These are phyloP conservation scores for Petrocephalus sullivani DNA, from an alignment of 2,797 vertebrate genomes.

Conservation along the genomic window DNA sequence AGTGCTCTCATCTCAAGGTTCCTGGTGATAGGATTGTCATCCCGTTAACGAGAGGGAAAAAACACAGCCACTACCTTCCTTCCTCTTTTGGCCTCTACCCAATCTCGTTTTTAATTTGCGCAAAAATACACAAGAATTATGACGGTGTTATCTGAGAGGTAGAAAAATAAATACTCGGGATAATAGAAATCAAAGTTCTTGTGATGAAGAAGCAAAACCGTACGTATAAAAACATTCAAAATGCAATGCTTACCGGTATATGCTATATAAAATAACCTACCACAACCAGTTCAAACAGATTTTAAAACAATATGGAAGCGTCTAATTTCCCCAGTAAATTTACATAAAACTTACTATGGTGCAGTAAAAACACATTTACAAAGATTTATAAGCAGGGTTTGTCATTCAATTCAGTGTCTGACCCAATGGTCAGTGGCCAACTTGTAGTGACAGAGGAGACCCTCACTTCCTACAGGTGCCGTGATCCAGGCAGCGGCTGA, in stretches of 20 bases:
- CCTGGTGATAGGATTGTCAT: conserved; percentile 44
- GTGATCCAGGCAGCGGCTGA: conserved; percentile 74
- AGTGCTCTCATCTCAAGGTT: conserved; percentile 40
- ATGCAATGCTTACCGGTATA: not conserved
- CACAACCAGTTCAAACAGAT: not conserved
- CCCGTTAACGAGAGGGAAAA: conserved; percentile 39
- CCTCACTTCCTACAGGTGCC: conserved; percentile 77
- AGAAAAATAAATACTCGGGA: conserved; percentile 1
- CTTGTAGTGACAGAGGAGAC: not conserved
- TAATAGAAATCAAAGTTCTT: not conserved
- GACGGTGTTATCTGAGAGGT: conserved; percentile 19
- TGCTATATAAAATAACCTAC: not conserved
- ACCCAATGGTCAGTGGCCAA: not conserved
- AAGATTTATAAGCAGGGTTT: not conserved
- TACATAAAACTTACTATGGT: not conserved
- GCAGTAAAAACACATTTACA: not conserved
- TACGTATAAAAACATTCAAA: conserved; percentile 26
- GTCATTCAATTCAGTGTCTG: not conserved
- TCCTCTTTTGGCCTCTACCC: conserved; percentile 42
- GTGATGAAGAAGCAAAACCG: conserved; percentile 20
- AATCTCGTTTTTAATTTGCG: conserved; percentile 65
- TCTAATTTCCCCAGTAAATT: not conserved
- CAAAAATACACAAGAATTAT: conserved; percentile 27
- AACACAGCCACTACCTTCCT: conserved; percentile 30
- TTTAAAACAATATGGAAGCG: not conserved